Conservation (phyloP, 2,113 vertebrate species). For the Crotalus horridus region DNA sequence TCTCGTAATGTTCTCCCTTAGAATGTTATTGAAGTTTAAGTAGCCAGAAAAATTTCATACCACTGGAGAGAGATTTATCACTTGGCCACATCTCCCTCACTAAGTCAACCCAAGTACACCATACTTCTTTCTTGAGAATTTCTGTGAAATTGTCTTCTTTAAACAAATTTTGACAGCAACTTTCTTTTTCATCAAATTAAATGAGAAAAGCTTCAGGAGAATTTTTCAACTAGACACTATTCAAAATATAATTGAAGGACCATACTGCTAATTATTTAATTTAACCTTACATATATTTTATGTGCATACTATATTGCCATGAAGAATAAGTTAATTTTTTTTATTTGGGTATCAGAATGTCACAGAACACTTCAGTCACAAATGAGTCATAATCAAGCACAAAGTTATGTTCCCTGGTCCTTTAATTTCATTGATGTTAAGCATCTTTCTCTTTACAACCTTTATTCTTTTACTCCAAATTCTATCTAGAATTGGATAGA, state of each 20-base stretch:
- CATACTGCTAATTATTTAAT: not conserved
- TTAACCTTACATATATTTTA: not conserved
- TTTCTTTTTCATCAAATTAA: not conserved
- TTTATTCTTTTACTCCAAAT: not conserved
- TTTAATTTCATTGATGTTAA: constrained; percentile 12
- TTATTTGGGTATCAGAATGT: not conserved
- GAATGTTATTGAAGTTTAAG: not conserved
- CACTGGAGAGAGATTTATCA: not conserved
- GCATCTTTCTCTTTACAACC: not conserved
- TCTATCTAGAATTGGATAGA: constrained; percentile 20
- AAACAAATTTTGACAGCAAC: not conserved
- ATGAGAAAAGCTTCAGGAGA: not conserved
- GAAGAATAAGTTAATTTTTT: not conserved
- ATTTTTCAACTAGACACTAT: not conserved
- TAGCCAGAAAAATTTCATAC: not conserved
- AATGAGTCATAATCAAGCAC: not conserved
- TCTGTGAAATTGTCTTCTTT: not conserved
- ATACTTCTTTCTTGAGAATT: not conserved
- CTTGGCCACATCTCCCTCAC: not conserved
- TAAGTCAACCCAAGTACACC: not conserved
- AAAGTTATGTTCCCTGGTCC: constrained; percentile 43
- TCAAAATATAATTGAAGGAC: not conserved
- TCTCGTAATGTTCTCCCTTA: not conserved
- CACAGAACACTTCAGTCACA: not conserved
- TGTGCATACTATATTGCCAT: not conserved